These are phyloP conservation scores for Halesus radiatus DNA, from an alignment of 1,140 invertebrate genomes.

Conservation along the genomic window DNA sequence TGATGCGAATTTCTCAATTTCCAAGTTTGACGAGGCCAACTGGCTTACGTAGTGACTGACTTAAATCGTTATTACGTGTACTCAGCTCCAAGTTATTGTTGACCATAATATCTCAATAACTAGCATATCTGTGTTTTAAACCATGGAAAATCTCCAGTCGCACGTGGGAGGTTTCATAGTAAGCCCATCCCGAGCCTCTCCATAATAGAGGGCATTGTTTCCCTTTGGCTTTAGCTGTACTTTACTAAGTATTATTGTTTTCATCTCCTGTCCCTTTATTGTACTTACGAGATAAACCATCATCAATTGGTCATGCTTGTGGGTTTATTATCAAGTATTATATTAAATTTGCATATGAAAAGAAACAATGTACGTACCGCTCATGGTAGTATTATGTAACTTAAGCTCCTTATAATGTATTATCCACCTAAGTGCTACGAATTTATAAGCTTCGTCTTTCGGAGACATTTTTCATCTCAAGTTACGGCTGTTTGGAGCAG, in stretches of 20 bases:
- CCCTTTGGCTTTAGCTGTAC: no score
- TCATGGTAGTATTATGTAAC: not conserved
- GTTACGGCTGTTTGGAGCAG: no score
- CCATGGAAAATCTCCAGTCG: not conserved
- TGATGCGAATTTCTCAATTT: not conserved
- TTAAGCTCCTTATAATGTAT: no score
- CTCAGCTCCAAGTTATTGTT: constrained; percentile 14
- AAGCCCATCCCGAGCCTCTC: not conserved
- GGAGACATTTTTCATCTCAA: no score
- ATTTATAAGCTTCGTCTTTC: no score
- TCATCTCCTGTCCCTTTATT: not conserved
- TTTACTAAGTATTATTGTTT: constrained; percentile 2
- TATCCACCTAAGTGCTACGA: no score
- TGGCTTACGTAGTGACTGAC: not conserved
- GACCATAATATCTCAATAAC: constrained; percentile 10
- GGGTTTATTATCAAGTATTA: not conserved
- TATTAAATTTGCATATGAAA: constrained; percentile 1
- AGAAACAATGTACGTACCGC: not conserved
- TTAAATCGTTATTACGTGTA: constrained; percentile 6
- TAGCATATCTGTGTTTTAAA: constrained; percentile 18
- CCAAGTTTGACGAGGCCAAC: not conserved
- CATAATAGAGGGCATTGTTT: not conserved
- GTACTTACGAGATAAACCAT: not conserved
- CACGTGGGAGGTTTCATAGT: not conserved
- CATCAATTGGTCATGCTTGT: not conserved